Evolutionary conservation across 2,888 invertebrate genomes (phyloP), one percentile per base, ranked within the genome.

Genomic region (Amphipoea lucens): DNA sequence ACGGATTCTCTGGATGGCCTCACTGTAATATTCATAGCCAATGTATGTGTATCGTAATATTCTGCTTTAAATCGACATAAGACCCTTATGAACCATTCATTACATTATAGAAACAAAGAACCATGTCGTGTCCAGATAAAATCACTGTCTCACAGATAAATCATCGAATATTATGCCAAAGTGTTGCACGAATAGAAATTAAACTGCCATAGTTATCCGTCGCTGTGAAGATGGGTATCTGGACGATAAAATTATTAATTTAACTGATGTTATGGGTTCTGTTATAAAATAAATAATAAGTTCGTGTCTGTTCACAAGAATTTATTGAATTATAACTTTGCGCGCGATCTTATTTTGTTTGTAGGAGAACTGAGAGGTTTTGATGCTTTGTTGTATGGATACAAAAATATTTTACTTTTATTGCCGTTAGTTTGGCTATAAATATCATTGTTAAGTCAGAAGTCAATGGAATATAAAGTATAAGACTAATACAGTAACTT

Each of bases 241-340:
- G 40, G 51, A 79, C 85, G 82, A 85, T 88, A 85, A 89, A 88
- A 86, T 91, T 91, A 91, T 91, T 92, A 92, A 91, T 90, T 90
- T 88, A 87, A 85, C 74, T 83, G 80, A 87, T 86, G 77, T 87
- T 90, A 87, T 84, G 85, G 87, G 82, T 86, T 82, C 85, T 85
- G 85, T 87, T 91, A 89, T 89, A 91, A 90, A 91, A 92, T 93
- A 93, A 93, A 93, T 93, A 93, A 90, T 91, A 88, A 87, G 82
- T 81, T 91, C 92, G 93, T 92, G 92, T 82, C 90, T 77, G 88
- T 88, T 90, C 89, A 80, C 88, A 88, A 88, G 90, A 90, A 90
- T 91, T 93, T 94, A 93, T 93, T 93, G 93, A 93, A 93, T 93
- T 93, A 93, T 91, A 92, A 91, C 90, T 92, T 90, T 76, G 92